Evolutionary conservation across 2,888 invertebrate species (phyloP), one percentile per base, ranked within the genome.

Genomic region (Tineola bisselliella): DNA sequence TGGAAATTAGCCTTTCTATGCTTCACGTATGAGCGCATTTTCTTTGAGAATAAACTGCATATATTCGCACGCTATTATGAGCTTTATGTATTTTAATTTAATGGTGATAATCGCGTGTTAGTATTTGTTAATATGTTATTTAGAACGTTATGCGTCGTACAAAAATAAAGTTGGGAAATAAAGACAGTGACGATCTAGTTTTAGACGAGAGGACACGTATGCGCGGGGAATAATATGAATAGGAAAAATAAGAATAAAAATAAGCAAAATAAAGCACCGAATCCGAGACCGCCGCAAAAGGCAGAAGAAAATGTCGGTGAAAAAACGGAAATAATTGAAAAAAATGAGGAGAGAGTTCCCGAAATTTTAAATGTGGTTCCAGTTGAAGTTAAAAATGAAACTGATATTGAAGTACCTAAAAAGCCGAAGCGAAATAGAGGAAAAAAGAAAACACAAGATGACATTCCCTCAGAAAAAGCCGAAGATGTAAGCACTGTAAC

Each of bases 341-440:
- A 62, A 25, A 6, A 43, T 18, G 63, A 69, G 62, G 66, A 68
- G 63, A 65, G 69, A 44, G 69, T 70, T 6, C 70, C 69, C n/a
- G 70, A 71, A 69, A 68, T 69, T 56, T 62, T 67, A 3, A 71
- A 69, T 69, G 73, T 70, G 65, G n/a, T 62, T 11, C 54, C 63
- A 44, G 60, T 57, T 11, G 38, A 66, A 48, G 59, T 65, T 63
- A 64, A 65, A 61, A 58, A 58, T 48, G 25, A 63, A 17, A 13
- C 48, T 13, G 70, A 69, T 60, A 71, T 68, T 62, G 73, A 75
- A 61, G 68, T 69, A 15, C 88, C 87, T 0, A 80, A 81, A n/a
- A 87, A 86, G 69, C 88, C 88, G 0, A 87, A 87, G 67, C 70
- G 88, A 63, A 82, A 77, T 60, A 75, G 79, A 72, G 78, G 79